These are phyloP conservation scores for Trichopria drosophilae DNA, from an alignment of 2,888 invertebrate genomes.

Conservation along the genomic window DNA sequence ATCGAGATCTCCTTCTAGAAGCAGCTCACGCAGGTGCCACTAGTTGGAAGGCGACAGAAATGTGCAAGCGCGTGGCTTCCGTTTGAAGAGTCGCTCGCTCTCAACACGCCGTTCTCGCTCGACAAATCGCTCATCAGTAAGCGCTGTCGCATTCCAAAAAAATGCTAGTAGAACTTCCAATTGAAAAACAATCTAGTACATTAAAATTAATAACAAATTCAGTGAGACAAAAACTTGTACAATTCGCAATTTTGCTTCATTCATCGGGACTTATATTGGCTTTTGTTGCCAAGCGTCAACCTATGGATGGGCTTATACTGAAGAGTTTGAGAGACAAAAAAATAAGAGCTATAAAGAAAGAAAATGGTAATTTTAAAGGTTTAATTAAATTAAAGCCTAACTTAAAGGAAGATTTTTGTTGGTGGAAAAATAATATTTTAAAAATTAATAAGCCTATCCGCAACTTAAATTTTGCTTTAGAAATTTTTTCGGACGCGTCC, in stretches of 20 bases:
- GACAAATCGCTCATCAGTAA: no score
- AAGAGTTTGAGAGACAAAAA: constrained; percentile 4
- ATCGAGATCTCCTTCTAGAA: no score
- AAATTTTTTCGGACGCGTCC: constrained; percentile 11
- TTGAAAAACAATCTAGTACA: no score
- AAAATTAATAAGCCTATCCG: background rate
- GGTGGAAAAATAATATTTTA: background rate
- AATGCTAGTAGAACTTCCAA: constrained; percentile 3
- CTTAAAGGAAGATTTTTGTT: background rate
- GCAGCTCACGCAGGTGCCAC: no score
- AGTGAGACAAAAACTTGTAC: background rate
- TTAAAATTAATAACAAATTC: no score
- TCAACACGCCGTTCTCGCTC: no score
- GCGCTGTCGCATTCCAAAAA: no score
- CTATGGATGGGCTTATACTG: constrained; percentile 1
- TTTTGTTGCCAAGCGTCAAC: background rate
- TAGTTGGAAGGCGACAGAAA: no score
- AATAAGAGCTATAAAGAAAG: background rate
- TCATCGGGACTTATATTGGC: no score
- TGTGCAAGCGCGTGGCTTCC: no score
- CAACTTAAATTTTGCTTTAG: background rate
- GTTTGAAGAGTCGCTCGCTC: no score
- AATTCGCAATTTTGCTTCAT: background rate
- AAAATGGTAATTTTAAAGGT: constrained; percentile 1
- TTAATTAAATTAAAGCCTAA: background rate